phyloP scores from a whole-genome alignment of 2,888 invertebrate genomes.

The Lasioglossum vierecki region DNA sequence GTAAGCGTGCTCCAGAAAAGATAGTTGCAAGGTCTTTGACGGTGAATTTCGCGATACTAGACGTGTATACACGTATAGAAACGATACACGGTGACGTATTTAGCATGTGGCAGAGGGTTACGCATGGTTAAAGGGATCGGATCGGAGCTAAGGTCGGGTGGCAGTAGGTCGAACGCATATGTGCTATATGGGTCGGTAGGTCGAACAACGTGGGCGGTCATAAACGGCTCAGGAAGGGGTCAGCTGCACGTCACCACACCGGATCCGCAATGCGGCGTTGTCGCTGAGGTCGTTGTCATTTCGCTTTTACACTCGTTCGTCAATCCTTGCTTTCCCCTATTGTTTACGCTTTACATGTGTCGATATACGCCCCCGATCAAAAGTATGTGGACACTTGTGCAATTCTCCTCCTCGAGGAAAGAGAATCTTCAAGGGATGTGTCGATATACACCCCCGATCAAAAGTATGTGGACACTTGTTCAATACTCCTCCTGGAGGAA shows the following conservation, averaged over 20 bases:
- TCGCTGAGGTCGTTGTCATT: constrained; percentile 63
- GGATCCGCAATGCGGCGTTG: constrained; percentile 84
- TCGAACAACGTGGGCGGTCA: constrained; percentile 60
- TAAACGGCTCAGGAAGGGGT: constrained; percentile 68
- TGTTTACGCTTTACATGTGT: neutral
- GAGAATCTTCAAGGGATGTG: no score
- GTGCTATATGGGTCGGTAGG: constrained; percentile 58
- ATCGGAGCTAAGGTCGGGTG: constrained; percentile 22
- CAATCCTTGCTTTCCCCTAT: neutral
- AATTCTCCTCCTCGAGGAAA: no score
- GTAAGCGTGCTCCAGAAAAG: neutral
- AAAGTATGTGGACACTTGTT: no score
- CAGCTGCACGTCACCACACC: constrained; percentile 79
- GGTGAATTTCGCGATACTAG: neutral
- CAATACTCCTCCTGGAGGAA: no score
- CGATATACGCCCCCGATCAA: no score
- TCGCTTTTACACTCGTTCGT: constrained; percentile 16
- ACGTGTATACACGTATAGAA: neutral
- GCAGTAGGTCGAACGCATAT: constrained; percentile 51
- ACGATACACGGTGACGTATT: neutral
- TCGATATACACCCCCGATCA: no score
- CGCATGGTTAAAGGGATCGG: constrained; percentile 11
- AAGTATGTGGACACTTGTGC: no score
- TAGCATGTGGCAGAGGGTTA: constrained; percentile 9
- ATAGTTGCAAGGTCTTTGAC: neutral